These are phyloP conservation scores for Dolichomitus sp. DNA, from an alignment of 2,888 invertebrate genomes.

Conservation along the genomic window DNA sequence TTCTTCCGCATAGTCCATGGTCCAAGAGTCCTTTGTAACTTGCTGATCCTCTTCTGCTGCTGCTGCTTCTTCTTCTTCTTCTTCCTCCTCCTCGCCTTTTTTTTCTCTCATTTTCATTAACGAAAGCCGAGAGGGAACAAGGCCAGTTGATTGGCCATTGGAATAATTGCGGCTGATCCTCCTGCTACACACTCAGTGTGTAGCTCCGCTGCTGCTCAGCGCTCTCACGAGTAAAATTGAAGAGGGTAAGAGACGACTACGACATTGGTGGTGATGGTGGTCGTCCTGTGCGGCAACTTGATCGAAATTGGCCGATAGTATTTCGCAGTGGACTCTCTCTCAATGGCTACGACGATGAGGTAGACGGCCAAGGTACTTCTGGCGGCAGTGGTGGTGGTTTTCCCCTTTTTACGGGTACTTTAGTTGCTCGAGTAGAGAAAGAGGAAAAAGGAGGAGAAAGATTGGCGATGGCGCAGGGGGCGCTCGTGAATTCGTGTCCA, in stretches of 20 bases:
- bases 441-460: slow-evolving; percentile 22
- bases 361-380: slow-evolving; percentile 44
- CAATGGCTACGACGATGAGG: neutral
- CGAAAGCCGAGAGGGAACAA: slow-evolving; percentile 73
- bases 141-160: slow-evolving; percentile 79
- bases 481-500: slow-evolving; percentile 54
- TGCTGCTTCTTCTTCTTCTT: neutral
- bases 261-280: slow-evolving; percentile 32
- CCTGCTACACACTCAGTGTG: slow-evolving; percentile 68
- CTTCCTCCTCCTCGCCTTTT: neutral
- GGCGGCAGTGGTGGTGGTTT: slow-evolving; percentile 11
- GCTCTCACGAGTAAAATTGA: slow-evolving; percentile 51
- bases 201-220: neutral
- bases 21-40: slow-evolving; percentile 67
- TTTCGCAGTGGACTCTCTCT: slow-evolving; percentile 29
- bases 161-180: slow-evolving; percentile 76
- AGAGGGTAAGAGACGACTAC: slow-evolving; percentile 30
- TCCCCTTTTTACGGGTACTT: slow-evolving; percentile 49
- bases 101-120: slow-evolving; percentile 61
- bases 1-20: slow-evolving; percentile 28
- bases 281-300: slow-evolving; percentile 39
- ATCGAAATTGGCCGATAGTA: slow-evolving; percentile 62
- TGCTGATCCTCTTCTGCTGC: slow-evolving; percentile 3
- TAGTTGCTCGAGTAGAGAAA: slow-evolving; percentile 31
- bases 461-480: slow-evolving; percentile 29